Conservation (phyloP, 2,888 invertebrate genomes). For the Mantis religiosa region DNA sequence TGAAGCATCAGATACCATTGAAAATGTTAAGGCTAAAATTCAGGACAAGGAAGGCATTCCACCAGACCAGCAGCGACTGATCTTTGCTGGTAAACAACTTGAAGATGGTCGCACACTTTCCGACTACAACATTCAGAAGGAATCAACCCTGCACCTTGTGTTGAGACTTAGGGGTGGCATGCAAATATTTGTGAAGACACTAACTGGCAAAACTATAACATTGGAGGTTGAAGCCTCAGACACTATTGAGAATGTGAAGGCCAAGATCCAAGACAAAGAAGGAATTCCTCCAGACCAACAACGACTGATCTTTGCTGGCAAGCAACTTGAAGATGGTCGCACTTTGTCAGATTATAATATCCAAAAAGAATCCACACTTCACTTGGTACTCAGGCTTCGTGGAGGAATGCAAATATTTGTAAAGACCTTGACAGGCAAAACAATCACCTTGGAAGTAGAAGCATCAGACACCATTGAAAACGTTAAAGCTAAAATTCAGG, state of each 20-base stretch:
- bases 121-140: conserved; percentile 62
- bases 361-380: conserved; percentile 51
- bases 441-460: conserved; percentile 54
- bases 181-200: conserved; percentile 53
- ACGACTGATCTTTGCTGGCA: conserved; percentile 47
- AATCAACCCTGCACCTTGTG: conserved; percentile 55
- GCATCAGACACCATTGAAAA: conserved; percentile 59
- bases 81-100: conserved; percentile 59
- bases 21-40: conserved; percentile 60
- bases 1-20: conserved; percentile 59
- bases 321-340: conserved; percentile 42
- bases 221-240: conserved; percentile 55
- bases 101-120: conserved; percentile 58
- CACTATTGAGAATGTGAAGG: conserved; percentile 62
- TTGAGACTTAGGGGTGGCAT: conserved; percentile 50
- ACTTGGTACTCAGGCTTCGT: conserved; percentile 53
- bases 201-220: conserved; percentile 49
- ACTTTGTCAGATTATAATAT: conserved; percentile 38
- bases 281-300: conserved; percentile 49
- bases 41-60: conserved; percentile 56
- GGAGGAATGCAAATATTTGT: conserved; percentile 66
- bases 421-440: conserved; percentile 56
- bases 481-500: conserved; percentile 55
- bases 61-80: conserved; percentile 57
- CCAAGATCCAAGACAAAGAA: conserved; percentile 56